Evolutionary conservation across 2,113 vertebrate genomes (phyloP).

Genomic region (Paracyprichromis sp.): DNA sequence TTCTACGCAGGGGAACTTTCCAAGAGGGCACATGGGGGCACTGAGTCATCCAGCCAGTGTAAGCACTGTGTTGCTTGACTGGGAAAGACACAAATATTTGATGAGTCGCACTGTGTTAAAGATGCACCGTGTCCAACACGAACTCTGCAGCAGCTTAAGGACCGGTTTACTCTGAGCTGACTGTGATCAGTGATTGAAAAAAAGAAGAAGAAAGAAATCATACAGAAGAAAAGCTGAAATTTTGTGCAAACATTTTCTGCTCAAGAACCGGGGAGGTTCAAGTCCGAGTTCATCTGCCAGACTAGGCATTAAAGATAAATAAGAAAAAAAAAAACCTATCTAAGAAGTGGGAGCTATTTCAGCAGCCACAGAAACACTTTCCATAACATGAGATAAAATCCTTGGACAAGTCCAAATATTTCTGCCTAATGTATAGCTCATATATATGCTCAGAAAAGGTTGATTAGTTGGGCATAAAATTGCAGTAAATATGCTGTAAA

Average conservation of each 20-base stretch:
- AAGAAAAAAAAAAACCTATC: background rate
- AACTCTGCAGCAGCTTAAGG: conserved; percentile 26
- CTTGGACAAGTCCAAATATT: background rate
- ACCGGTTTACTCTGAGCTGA: conserved; percentile 18
- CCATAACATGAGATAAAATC: background rate
- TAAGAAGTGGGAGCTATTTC: background rate
- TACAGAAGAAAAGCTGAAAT: background rate
- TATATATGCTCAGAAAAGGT: conserved; percentile 1
- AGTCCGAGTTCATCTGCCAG: background rate
- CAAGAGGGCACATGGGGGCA: background rate
- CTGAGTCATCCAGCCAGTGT: conserved; percentile 27
- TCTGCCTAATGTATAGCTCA: background rate
- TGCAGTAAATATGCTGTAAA: conserved; percentile 30
- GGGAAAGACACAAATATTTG: conserved; percentile 62
- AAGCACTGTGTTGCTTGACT: conserved; percentile 38
- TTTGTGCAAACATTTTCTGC: background rate
- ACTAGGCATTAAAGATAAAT: background rate
- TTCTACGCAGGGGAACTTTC: conserved; percentile 7
- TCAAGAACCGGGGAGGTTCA: background rate
- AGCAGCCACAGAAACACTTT: background rate
- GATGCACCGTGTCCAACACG: conserved; percentile 45
- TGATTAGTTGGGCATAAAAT: conserved; percentile 36
- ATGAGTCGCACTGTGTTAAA: conserved; percentile 62
- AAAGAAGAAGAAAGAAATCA: background rate
- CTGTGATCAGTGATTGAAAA: conserved; percentile 26